Evolutionary conservation across 2,888 invertebrate species (phyloP), one percentile per base, ranked within the genome.

Genomic region (Hylaea fasciaria): DNA sequence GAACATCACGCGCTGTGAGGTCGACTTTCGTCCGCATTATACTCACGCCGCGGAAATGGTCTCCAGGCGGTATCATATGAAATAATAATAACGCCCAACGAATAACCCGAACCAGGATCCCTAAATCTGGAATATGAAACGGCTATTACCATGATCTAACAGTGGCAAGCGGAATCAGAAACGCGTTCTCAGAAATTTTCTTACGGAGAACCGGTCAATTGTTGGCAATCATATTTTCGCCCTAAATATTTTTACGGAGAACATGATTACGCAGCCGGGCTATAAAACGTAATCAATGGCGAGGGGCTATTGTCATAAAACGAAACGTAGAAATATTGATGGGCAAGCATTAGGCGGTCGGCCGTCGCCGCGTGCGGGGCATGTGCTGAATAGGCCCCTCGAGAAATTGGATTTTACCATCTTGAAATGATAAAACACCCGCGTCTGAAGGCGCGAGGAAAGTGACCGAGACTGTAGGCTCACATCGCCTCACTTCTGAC

Each of bases 381-480:
- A 70, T 16, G 63, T 68, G 66, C 71, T 65, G 70, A 78, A 80
- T 74, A 69, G 78, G 64, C 62, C 80, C 76, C 80, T 37, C 11
- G 81, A 77, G 80, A 80, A 75, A 78, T 78, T 71, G 71, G 72
- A 71, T 73, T 72, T 75, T 71, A 73, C 68, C 68, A 64, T 68
- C 68, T 66, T 57, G 56, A 44, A 61, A 64, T 66, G 57, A 62
- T 63, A 66, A 73, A 71, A 70, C 66, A 71, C 69, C 67, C 56
- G 13, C 48, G n/a, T 55, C 37, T 13, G 13, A 53, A 52, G 49
- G 53, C 46, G 47, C 49, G 37, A 55, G 41, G 40, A 14, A 2
- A 17, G 2, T 1, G 13, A 0, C 22, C 9, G 32, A 22, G 37
- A 13, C 49, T 40, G 49, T 40, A 22, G 37, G n/a, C 22, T 8